Percentiles rank a stretch among this genome's conserved stretches.
These are phyloP conservation scores for Drymonia ruficornis DNA, from an alignment of 2,888 invertebrate genomes.

Conservation along the genomic window DNA sequence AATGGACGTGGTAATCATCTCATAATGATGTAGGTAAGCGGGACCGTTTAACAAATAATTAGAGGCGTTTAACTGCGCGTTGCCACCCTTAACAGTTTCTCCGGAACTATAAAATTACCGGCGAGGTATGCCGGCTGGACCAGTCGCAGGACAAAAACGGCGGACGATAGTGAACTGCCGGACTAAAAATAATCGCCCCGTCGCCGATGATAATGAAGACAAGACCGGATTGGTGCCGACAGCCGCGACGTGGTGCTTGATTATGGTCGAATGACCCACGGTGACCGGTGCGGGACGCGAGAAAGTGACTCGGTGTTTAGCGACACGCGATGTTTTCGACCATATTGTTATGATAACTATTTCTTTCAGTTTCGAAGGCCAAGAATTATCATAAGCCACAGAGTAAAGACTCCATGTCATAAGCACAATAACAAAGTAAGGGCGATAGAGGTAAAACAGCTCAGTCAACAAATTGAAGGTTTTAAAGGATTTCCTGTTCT, in stretches of 20 bases:
- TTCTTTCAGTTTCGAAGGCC: background rate
- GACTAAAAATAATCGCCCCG: constrained; percentile 61
- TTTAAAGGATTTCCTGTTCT: background rate
- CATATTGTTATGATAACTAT: background rate
- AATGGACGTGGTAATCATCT: constrained; percentile 53
- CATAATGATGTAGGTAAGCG: constrained; percentile 66
- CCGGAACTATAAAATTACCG: constrained; percentile 76
- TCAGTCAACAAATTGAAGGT: background rate
- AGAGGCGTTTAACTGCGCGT: constrained; percentile 56
- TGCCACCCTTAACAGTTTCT: constrained; percentile 67
- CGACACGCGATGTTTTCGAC: background rate
- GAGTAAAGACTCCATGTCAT: too few relatives aligned
- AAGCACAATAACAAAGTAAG: too few relatives aligned
- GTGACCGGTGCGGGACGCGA: constrained; percentile 13
- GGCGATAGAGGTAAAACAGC: too few relatives aligned
- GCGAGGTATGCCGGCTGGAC: constrained; percentile 51
- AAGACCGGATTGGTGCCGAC: constrained; percentile 57
- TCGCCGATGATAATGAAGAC: constrained; percentile 62
- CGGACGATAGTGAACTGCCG: constrained; percentile 47
- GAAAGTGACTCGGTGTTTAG: background rate
- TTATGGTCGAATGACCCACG: constrained; percentile 36
- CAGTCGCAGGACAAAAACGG: constrained; percentile 56
- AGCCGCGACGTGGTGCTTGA: constrained; percentile 44
- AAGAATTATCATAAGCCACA: too few relatives aligned
- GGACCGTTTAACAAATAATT: constrained; percentile 63